Conservation (phyloP, 2,888 invertebrate species). For the Lasioglossum calceatum region DNA sequence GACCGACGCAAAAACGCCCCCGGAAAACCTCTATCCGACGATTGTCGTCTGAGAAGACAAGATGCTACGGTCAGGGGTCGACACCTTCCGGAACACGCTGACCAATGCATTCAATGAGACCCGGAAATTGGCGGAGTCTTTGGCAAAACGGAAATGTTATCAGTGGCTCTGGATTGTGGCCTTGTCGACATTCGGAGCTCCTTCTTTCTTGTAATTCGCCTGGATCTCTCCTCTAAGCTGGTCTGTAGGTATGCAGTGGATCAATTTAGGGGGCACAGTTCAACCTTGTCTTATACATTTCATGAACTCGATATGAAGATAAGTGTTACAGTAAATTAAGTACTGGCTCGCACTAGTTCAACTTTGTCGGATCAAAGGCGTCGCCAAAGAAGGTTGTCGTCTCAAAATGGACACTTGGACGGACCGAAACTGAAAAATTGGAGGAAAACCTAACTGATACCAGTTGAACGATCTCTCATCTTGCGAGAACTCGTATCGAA, state of each 20-base stretch:
- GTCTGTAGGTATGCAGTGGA: no score
- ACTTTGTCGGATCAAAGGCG: no score
- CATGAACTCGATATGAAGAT: no score
- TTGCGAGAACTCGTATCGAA: conserved; percentile 56
- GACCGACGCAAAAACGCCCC: background rate
- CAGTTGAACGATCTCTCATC: conserved; percentile 25
- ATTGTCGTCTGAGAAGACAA: background rate
- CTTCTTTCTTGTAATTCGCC: no score
- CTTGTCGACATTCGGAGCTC: background rate
- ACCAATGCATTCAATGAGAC: background rate
- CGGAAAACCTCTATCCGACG: conserved; percentile 2
- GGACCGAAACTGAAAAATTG: background rate
- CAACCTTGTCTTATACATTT: no score
- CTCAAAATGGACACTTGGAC: background rate
- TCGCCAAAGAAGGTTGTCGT: background rate
- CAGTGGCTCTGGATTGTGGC: background rate
- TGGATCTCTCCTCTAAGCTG: no score
- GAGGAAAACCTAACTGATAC: conserved; percentile 2
- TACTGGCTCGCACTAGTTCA: no score
- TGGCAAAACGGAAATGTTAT: background rate
- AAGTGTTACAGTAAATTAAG: no score
- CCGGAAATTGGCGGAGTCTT: background rate
- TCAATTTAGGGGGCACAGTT: no score
- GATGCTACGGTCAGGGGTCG: background rate
- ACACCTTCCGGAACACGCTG: background rate